Base-by-base conservation (phyloP, 2,797 vertebrate genomes). In the Hafferia zeledoni region DNA sequence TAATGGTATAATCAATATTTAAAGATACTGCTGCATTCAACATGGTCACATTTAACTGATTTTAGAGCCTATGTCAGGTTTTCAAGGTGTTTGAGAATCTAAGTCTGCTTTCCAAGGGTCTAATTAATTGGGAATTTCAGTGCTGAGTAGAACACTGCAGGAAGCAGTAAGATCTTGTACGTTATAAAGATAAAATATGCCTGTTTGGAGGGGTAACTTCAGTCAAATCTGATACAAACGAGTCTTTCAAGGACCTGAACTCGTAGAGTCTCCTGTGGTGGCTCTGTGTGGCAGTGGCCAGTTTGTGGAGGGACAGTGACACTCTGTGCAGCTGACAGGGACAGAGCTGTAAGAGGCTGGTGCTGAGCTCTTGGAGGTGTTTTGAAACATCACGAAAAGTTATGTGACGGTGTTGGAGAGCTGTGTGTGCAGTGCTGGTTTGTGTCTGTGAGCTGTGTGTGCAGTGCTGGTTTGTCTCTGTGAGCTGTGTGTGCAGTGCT, bases 291-390 rank as follows among this genome's bases (percentile, higher is more conserved):
- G 55, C 10, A 27, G 57, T n/a, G 2, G 1, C 68, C 87, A 35
- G 80, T 76, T 39, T 84, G 70, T 46, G 47, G 22, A 55, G 33
- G 19, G 23, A 16, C 22, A 47, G 16, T 1, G 14, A 19, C 15
- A 4, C 10, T 33, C 28, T 0, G 0, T 9, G 52, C 44, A 46
- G 30, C n/a, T 65, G 43, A 2, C 2, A 0, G 56, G 28, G 43
- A 57, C 10, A 2, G 3, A 53, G 23, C 49, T n/a, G 14, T 5
- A 4, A 15, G 7, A 23, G 23, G 30, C 69, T 69, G 3, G 3
- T 17, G 43, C 14, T 22, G 44, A 46, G 18, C 75, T 63, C 31
- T 28, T 25, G 33, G 43, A n/a, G 19, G 25, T 59, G 35, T 46
- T 82, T 31, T 12, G 43, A 43, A 67, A 12, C 46, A 11, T 27